phyloP scores from a whole-genome alignment of 2,888 invertebrate species.

The Rosalia funebris region DNA sequence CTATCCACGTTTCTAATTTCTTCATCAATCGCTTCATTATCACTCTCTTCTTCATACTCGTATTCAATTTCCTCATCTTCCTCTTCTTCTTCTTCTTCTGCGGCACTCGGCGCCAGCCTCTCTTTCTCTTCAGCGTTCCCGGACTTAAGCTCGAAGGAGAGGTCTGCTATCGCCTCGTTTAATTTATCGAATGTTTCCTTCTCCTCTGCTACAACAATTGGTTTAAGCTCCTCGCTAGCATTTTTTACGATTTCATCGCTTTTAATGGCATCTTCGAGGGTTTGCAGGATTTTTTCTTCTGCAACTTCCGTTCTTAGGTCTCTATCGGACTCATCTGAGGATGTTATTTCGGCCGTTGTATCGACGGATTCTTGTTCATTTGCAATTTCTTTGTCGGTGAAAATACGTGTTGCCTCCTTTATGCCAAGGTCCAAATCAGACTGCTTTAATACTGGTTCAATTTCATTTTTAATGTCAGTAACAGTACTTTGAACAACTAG shows the following conservation, averaged over 20 bases:
- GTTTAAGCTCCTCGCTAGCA: neutral
- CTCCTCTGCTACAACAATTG: neutral
- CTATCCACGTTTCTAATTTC: constrained; percentile 12
- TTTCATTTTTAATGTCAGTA: neutral
- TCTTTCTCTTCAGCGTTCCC: neutral
- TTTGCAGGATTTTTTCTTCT: too few species aligned
- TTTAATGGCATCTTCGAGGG: neutral
- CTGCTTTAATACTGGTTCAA: neutral
- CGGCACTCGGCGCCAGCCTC: neutral
- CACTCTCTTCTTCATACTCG: constrained; percentile 14
- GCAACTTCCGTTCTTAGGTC: neutral
- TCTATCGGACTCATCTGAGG: neutral
- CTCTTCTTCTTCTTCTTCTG: neutral
- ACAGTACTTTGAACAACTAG: neutral
- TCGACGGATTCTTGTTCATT: neutral
- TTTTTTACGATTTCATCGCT: neutral
- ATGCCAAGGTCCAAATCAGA: neutral
- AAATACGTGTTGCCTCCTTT: neutral
- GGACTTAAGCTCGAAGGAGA: constrained; percentile 6
- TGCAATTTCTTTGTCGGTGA: neutral
- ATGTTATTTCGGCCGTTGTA: neutral
- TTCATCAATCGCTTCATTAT: constrained; percentile 9
- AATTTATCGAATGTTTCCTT: constrained; percentile 28
- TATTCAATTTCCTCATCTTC: constrained; percentile 16
- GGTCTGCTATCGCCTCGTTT: constrained; percentile 25